Base-by-base conservation (phyloP, 2,797 vertebrate species). In the Gymnocypris eckloni region DNA sequence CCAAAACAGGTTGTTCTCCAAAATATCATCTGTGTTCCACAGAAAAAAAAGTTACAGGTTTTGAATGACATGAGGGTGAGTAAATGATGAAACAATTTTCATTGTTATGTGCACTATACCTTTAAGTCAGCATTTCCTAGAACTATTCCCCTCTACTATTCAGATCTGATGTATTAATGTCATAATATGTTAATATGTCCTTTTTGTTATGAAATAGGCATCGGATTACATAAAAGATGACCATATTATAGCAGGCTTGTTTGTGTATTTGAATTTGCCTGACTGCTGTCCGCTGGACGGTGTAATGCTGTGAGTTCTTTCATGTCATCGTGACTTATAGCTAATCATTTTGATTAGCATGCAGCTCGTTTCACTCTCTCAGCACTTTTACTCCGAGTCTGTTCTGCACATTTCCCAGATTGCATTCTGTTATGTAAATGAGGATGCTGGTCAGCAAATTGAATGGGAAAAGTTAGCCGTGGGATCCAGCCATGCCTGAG, bases 351-450 rank as follows among this genome's bases (percentile, higher is more conserved):
- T 85, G 85, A 91, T 93, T 90, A 87, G 76, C 25, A 90, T 92
- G 89, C 92, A 89, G 90, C 90, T 79, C 88, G 89, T 93, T 92
- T 93, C 79, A 86, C 90, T 87, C 85, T 73, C 89, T 94, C 94
- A 93, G 93, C 93, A 91, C 82, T 93, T 87, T 75, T 56, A 90
- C 81, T 77, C 85, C 66, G 82, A 79, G 70, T 86, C 79, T 69
- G 41, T 77, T 48, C 79, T 87, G 86, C 80, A 22, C 88, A 59
- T 45, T 86, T 90, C 89, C 90, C 89, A 90, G 90, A 92, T 90
- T 86, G 88, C 85, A 88, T 86, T 86, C 81, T 91, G 90, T 87
- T 90, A 89, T 82, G 86, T 89, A 91, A 90, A 90, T 89, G 84
- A 80, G 83, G 73, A 89, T 84, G 86, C 37, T 67, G 43, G 83